Percentiles rank a stretch among this genome's conserved stretches.
Conservation (phyloP, 2,888 invertebrate species). For the Scotopteryx bipunctaria region DNA sequence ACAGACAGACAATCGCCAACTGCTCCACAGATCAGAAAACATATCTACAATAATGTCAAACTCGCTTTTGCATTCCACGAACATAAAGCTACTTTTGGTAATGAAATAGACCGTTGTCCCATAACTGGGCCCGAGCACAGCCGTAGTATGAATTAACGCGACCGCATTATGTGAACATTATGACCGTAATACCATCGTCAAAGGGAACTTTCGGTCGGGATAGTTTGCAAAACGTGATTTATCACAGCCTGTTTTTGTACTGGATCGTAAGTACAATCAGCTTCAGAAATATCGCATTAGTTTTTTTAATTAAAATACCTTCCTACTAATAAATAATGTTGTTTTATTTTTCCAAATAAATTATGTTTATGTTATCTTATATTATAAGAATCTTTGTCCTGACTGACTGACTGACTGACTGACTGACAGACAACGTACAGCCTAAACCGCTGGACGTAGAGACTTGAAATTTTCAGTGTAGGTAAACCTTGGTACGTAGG, state of each 20-base stretch:
- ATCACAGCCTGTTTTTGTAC: slow-evolving; percentile 24
- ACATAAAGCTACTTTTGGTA: slow-evolving; percentile 6
- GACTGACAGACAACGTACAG: too few species aligned
- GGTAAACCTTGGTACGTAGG: too few species aligned
- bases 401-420: too few species aligned
- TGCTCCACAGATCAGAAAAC: background rate
- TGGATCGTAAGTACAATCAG: too few species aligned
- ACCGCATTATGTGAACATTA: slow-evolving; percentile 32
- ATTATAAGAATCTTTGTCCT: too few species aligned
- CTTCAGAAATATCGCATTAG: background rate
- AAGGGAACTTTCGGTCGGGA: slow-evolving; percentile 30
- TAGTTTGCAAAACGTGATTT: slow-evolving; percentile 33
- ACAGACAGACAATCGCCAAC: background rate
- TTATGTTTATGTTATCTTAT: too few species aligned
- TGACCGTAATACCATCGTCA: slow-evolving; percentile 29
- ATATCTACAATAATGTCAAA: background rate
- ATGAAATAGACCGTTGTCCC: slow-evolving; percentile 21
- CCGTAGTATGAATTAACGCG: slow-evolving; percentile 29
- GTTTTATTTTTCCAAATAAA: too few species aligned
- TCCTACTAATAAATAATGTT: too few species aligned
- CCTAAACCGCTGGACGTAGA: too few species aligned
- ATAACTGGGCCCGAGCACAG: slow-evolving; percentile 19
- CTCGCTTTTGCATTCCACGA: slow-evolving; percentile 1
- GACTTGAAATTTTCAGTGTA: too few species aligned
- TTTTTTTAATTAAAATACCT: too few species aligned